Base-by-base conservation (phyloP, 1,140 invertebrate species). In the Brachionus plicatilis region DNA sequence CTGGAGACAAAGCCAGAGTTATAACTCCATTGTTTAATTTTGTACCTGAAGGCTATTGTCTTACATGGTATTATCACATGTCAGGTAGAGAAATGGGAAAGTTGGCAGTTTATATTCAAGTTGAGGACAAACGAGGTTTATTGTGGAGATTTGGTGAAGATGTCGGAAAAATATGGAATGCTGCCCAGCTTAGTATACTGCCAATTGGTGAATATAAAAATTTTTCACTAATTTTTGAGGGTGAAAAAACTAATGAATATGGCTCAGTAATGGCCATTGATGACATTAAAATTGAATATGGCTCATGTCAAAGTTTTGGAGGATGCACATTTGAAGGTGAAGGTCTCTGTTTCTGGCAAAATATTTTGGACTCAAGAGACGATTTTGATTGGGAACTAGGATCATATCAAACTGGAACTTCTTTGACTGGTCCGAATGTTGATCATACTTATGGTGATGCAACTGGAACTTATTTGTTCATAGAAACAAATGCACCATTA, bases 321-420 rank as follows among this genome's bases (percentile, higher is more conserved):
- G 27, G 20, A 24, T 84, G 88, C 85, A 85, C 88, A 83, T 89
- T 89, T 86, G 88, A 88, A 45, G 43, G 86, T 76, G 3, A 82
- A 37, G 90, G 92, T 86, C 86, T 94, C 0, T 94, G 94, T 85
- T 83, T 76, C 24, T 88, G 86, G 24, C 37, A 43, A 2, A 85
- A 86, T 83, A 78, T 85, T 17, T 29, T 50, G 11, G 85, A 84
- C 11, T 87, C 89, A 68, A 83, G 76, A 8, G 88, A 88, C 79
- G 68, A 87, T 60, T 88, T 88, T 86, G 87, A 88, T 85, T 88
- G 88, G 88, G 82, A 87, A n/a, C 84, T 88, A 50, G 86, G 87
- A 8, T 85, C 83, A 43, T 86, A 86, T 17, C 9, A 29, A 24
- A 88, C 87, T 11, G 17, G 53, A 12, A 86, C 85, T 33, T 17